A percentile compares a stretch with the other conserved stretches of the same genome.
phyloP scores from a whole-genome alignment of 1,140 invertebrate species.

The Stratiolaelaps scimitus region DNA sequence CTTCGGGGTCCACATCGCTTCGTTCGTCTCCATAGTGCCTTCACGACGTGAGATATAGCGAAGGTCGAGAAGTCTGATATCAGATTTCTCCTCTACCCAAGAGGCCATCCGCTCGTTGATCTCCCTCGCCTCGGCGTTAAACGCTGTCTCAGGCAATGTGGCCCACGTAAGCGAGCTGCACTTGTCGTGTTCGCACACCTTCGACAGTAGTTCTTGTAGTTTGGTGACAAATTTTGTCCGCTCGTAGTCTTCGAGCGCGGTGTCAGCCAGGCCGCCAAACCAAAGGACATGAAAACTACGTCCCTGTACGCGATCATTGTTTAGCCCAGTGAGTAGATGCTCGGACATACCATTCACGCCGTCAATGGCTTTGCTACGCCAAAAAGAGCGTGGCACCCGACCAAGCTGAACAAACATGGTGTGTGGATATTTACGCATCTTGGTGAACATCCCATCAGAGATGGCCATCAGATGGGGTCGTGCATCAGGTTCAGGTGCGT shows the following conservation, averaged over 20 bases:
- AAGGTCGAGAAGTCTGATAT: slow-evolving; percentile 1
- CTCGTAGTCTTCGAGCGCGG: slow-evolving; percentile 17
- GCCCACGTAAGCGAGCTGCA: neutral
- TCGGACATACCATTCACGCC: slow-evolving; percentile 11
- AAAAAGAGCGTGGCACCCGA: neutral
- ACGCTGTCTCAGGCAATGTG: slow-evolving; percentile 15
- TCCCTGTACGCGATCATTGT: neutral
- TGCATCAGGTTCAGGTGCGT: neutral
- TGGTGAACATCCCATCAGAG: neutral
- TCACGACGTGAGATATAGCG: slow-evolving; percentile 20
- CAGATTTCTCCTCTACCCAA: neutral
- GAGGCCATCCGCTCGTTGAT: slow-evolving; percentile 5
- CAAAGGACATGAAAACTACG: slow-evolving; percentile 20
- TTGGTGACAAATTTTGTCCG: neutral
- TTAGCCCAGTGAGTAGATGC: neutral
- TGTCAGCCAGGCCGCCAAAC: slow-evolving; percentile 13
- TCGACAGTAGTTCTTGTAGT: neutral
- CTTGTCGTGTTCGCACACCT: neutral
- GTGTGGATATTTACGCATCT: slow-evolving; percentile 11
- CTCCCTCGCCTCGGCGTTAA: slow-evolving; percentile 17
- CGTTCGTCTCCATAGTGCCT: slow-evolving; percentile 23
- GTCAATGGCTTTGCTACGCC: slow-evolving; percentile 8
- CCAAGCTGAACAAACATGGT: slow-evolving; percentile 11
- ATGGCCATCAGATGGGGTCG: slow-evolving; percentile 19
- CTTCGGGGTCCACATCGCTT: slow-evolving; percentile 27